phyloP scores from a whole-genome alignment of 2,113 vertebrate genomes.

The Plecotus auritus region DNA sequence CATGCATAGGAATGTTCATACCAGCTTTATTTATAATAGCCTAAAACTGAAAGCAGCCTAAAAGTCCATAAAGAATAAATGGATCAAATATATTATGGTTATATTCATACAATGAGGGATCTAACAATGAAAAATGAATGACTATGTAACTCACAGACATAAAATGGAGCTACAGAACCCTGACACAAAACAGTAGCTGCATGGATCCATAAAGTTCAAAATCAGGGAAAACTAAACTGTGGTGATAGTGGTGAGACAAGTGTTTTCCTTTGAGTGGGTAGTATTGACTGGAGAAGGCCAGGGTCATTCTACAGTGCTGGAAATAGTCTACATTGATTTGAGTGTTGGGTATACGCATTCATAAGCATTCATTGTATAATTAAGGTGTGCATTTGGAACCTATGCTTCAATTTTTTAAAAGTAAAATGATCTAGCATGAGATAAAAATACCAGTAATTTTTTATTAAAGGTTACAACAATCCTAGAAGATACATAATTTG shows the following conservation, averaged over 20 bases:
- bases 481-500: not conserved
- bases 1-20: not conserved
- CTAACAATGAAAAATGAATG: not conserved
- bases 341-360: not conserved
- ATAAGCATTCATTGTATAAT: not conserved
- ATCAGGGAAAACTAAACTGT: not conserved
- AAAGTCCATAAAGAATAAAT: not conserved
- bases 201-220: not conserved
- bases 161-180: not conserved
- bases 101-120: not conserved
- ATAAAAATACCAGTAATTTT: not conserved
- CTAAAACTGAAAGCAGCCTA: not conserved
- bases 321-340: not conserved
- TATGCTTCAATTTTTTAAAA: not conserved
- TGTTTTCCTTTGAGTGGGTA: not conserved
- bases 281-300: not conserved
- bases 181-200: not conserved
- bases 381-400: not conserved
- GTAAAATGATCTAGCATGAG: not conserved
- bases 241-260: not conserved
- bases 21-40: not conserved
- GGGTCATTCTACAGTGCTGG: fast-evolving
- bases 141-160: not conserved
- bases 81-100: not conserved
- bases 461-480: not conserved